These are phyloP conservation scores for Neuroscelio doddi DNA, from an alignment of 2,888 invertebrate species.

Conservation along the genomic window DNA sequence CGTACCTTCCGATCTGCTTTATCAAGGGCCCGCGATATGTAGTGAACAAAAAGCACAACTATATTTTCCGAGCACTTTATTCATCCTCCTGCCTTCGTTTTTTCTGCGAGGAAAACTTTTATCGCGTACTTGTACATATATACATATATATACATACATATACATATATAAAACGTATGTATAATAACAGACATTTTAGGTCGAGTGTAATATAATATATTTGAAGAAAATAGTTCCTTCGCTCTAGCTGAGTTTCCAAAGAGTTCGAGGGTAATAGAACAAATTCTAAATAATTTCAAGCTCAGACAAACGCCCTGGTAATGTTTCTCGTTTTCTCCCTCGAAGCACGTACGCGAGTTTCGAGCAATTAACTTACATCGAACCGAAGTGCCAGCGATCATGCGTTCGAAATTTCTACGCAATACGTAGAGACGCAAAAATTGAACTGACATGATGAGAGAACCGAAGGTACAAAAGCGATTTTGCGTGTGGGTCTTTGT, in stretches of 20 bases:
- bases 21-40: neutral
- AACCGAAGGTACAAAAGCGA: neutral
- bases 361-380: neutral
- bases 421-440: too few species aligned
- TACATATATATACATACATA: too few species aligned
- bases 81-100: neutral
- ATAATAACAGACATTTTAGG: neutral
- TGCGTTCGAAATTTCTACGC: too few species aligned
- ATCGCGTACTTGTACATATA: neutral
- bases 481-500: neutral
- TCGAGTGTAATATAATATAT: neutral
- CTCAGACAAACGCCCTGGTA: neutral
- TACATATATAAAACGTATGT: too few species aligned
- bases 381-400: neutral
- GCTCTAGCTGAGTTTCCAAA: neutral
- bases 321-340: neutral
- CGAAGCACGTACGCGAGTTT: neutral
- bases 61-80: neutral
- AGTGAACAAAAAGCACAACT: neutral
- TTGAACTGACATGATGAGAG: too few species aligned
- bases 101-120: neutral
- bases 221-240: neutral
- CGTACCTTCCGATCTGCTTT: neutral
- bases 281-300: neutral
- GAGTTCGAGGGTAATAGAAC: neutral